These are phyloP conservation scores for Rissa tridactyla DNA, from an alignment of 2,113 vertebrate genomes.

Conservation along the genomic window DNA sequence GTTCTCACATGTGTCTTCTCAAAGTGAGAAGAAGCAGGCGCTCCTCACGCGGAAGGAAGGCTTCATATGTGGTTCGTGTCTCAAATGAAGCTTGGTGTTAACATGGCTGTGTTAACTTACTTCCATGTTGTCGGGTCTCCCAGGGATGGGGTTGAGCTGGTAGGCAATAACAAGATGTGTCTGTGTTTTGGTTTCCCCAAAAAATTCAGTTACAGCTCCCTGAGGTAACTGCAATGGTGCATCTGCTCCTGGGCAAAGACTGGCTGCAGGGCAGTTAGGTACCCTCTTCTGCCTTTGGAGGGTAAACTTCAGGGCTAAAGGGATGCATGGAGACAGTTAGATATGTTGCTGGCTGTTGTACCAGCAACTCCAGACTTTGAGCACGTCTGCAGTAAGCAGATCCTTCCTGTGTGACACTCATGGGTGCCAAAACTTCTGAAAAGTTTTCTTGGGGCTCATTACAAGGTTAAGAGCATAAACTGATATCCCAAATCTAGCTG, in stretches of 20 bases:
- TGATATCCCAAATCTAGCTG: not conserved
- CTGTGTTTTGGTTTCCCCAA: not conserved
- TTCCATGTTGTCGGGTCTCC: not conserved
- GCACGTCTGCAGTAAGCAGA: not conserved
- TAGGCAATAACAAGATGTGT: not conserved
- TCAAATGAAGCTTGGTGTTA: not conserved
- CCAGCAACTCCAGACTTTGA: not conserved
- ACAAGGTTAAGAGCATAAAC: not conserved
- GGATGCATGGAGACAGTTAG: no score
- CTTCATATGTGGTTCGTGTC: rapidly evolving
- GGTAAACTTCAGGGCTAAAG: not conserved
- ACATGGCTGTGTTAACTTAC: not conserved
- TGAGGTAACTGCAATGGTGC: not conserved
- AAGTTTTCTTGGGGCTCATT: not conserved
- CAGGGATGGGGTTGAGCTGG: not conserved
- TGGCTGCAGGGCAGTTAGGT: not conserved
- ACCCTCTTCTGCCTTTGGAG: not conserved
- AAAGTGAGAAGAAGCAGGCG: not conserved
- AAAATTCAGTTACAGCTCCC: not conserved
- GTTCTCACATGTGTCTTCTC: not conserved
- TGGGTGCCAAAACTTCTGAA: not conserved
- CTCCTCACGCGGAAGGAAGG: not conserved
- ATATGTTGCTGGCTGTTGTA: not conserved
- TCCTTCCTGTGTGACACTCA: not conserved
- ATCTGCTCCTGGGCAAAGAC: not conserved